A percentile compares a stretch with the other conserved stretches of the same genome.
Evolutionary conservation across 2,888 invertebrate genomes (phyloP).

Genomic region (Conchocele bisecta): DNA sequence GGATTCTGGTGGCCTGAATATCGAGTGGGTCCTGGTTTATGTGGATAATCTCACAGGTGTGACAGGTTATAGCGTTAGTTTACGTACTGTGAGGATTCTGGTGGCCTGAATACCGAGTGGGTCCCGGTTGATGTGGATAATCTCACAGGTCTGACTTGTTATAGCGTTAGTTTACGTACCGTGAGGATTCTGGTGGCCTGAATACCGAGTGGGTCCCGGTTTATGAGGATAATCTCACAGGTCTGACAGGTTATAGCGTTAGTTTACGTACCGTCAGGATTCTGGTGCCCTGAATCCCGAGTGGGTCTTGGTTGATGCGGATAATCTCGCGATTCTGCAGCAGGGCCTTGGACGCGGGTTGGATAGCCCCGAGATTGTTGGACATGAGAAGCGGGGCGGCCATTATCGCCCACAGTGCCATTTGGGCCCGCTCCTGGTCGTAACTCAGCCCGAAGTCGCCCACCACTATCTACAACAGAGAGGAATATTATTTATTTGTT

Average conservation of each 20-base stretch:
- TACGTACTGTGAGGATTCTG: conserved; percentile 96
- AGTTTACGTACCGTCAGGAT: no score
- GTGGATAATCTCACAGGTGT: no score
- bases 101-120: no score
- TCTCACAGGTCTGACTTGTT: no score
- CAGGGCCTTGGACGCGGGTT: conserved; percentile 95
- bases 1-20: no score
- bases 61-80: no score
- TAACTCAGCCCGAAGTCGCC: conserved; percentile 97
- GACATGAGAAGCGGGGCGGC: conserved; percentile 98
- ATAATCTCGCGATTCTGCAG: conserved; percentile 95
- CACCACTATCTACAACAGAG: conserved; percentile 95
- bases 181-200: conserved; percentile 90
- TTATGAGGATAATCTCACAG: conserved; percentile 94
- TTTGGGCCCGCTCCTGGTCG: conserved; percentile 97
- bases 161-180: conserved; percentile 82
- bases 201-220: conserved; percentile 96
- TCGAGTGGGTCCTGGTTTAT: no score
- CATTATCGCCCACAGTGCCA: conserved; percentile 97
- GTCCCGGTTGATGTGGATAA: no score
- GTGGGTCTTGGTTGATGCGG: conserved; percentile 95
- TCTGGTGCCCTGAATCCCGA: conserved; percentile 95
- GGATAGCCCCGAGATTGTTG: conserved; percentile 93
- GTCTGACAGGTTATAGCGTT: no score
- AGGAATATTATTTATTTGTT: no score